Evolutionary conservation across 2,888 invertebrate genomes (phyloP), one percentile per base, ranked within the genome.

Genomic region (Caenorhabditis becei): DNA sequence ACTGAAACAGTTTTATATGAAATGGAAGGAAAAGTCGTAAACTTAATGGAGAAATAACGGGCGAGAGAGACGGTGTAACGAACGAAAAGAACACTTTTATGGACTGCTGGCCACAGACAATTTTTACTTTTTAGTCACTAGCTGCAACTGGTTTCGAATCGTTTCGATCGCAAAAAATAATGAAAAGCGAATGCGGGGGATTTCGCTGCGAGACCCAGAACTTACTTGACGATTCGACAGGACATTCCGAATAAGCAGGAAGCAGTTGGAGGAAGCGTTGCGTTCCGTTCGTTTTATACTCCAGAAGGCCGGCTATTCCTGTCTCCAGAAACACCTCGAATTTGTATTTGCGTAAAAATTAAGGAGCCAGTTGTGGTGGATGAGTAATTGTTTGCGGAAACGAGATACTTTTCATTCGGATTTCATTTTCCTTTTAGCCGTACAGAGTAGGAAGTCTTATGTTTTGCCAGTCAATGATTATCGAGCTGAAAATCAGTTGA

Each of bases 331-430:
- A 44, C 28, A 69, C 58, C 11, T 51, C 51, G 59, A 26, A 51
- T 59, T 16, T 28, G n/a, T 70, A 58, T 70, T 70, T 70, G 70
- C 41, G 14, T 59, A 70, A 70, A 70, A 70, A 70, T 70, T 70
- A 70, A 58, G 44, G 41, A 62, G 49, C 62, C 41, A 20, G 62
- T 62, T 62, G 37, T 41, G 16, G 32, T 35, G 26, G 32, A 63
- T 65, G 63, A 65, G 51, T 65, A 51, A 65, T 63, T 63, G 63
- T 65, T 65, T 65, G 49, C 32, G 51, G 28, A 66, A 53, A 24
- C n/a, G 16, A 59, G 66, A 41, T 71, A 23, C 67, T 77, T 62
- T 80, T 80, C 70, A 71, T 77, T 77, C 61, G 54, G 67, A 49
- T 77, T 32, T 32, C 11, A 49, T 72, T 71, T 56, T 63, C 56